Evolutionary conservation across 92 coral and sea anemone species (phyloP), one percentile per base, ranked within the genome.

Genomic region (Virgularia gustaviana): DNA sequence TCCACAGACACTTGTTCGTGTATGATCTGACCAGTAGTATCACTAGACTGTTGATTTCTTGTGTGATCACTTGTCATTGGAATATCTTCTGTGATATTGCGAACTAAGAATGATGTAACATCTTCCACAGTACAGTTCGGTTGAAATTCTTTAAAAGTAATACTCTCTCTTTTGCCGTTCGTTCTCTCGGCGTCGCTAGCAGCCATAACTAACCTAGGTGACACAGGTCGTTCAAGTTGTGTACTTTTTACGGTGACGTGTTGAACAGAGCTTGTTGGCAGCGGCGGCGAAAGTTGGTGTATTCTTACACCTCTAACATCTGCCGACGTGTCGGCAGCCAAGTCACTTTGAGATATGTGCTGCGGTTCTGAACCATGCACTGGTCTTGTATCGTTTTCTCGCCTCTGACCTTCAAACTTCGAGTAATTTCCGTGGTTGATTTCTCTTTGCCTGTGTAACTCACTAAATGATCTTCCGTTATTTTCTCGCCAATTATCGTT

Each of bases 171-270:
- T 15, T 1, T 47, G 55, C 5, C 55, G n/a, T 47, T 12, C 28
- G 10, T 49, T 11, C 66, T 44, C 31, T 60, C 66, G n/a, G n/a
- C n/a, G n/a, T n/a, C n/a, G n/a, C n/a, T n/a, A 13, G 33, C 60
- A 4, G 61, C 33, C 62, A 49, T 68, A 30, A 49, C 45, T 28
- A 68, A 28, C 32, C 75, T 68, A 32, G 75, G 75, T 27, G 75
- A 68, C 15, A 66, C 42, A 35, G 75, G 75, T 51, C 32, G 36
- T 0, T 36, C n/a, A 35, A 68, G 49, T 4, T 68, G 19, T 30
- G 60, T 55, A 20, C 75, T 49, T 9, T 32, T 68, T 18, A 68
- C 75, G 8, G 75, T 68, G 6, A 68, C 61, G 37, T 68, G 75
- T 30, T 68, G 75, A 9, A 68, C 61, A 49, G n/a, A n/a, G 6